A percentile compares a stretch with the other conserved stretches of the same genome.
Evolutionary conservation across 1,140 invertebrate genomes (phyloP).

Genomic region (Rhizoglyphus robini): DNA sequence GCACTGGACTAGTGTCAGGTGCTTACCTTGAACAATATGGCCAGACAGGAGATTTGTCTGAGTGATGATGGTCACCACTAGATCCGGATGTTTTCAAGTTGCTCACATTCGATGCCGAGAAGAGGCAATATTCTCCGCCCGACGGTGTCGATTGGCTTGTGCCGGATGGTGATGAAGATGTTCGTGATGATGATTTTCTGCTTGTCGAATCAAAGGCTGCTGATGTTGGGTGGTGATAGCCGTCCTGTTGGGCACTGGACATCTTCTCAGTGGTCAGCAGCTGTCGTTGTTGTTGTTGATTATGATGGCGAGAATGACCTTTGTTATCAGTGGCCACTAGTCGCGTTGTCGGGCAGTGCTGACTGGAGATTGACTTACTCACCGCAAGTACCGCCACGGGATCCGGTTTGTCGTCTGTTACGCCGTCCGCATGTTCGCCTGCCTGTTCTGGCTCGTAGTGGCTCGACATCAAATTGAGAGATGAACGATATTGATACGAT

Average conservation of each 20-base stretch:
- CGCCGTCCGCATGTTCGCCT: not conserved
- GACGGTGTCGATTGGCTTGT: too few species aligned
- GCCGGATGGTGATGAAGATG: not conserved
- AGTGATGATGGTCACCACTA: too few species aligned
- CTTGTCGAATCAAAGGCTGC: not conserved
- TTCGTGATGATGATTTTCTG: not conserved
- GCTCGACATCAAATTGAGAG: not conserved
- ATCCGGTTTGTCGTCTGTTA: constrained; percentile 5
- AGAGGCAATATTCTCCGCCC: too few species aligned
- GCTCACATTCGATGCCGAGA: too few species aligned
- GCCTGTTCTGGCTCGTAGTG: not conserved
- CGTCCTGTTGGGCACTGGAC: not conserved
- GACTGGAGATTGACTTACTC: not conserved
- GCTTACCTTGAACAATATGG: too few species aligned
- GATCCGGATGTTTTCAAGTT: too few species aligned
- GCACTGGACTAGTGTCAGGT: too few species aligned
- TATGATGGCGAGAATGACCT: not conserved
- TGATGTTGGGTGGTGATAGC: not conserved
- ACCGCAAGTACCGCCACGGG: constrained; percentile 1
- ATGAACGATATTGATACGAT: not conserved
- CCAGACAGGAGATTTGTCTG: too few species aligned
- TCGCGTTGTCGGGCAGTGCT: not conserved
- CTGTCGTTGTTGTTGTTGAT: not conserved
- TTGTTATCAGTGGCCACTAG: not conserved
- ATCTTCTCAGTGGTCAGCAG: too few species aligned